These are phyloP conservation scores for Nezara viridula DNA, from an alignment of 2,888 invertebrate species.

Conservation along the genomic window DNA sequence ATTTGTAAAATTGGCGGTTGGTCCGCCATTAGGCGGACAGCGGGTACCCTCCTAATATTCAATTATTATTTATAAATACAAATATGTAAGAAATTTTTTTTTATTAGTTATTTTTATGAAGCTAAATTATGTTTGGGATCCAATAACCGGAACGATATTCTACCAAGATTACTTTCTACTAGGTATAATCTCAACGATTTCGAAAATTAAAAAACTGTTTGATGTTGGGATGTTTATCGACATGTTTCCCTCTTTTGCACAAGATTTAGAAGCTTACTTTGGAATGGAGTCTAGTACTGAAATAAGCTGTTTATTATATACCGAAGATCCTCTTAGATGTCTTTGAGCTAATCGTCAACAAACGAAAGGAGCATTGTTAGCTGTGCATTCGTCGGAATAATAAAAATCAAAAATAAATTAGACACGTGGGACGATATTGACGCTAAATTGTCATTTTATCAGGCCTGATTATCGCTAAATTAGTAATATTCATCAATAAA, in stretches of 20 bases:
- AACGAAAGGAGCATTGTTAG: background rate
- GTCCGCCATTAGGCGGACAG: too few relatives aligned
- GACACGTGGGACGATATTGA: background rate
- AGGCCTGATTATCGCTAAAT: too few relatives aligned
- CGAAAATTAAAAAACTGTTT: background rate
- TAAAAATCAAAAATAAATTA: background rate
- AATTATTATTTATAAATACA: too few relatives aligned
- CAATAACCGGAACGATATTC: background rate
- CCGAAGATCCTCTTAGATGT: background rate
- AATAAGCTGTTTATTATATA: background rate
- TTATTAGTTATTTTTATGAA: background rate
- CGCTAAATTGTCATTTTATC: too few relatives aligned
- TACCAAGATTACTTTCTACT: background rate
- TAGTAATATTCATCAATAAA: too few relatives aligned
- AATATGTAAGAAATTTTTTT: too few relatives aligned
- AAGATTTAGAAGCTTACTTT: background rate
- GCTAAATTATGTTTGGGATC: background rate
- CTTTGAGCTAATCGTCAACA: background rate
- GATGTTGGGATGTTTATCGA: background rate
- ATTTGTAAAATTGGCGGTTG: too few relatives aligned
- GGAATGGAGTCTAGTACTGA: background rate
- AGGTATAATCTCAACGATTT: background rate
- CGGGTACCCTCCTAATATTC: too few relatives aligned
- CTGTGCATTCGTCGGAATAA: background rate
- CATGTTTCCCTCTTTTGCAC: background rate